phyloP scores from a whole-genome alignment of 1,140 invertebrate species.

The Thaumatotibia leucotreta region DNA sequence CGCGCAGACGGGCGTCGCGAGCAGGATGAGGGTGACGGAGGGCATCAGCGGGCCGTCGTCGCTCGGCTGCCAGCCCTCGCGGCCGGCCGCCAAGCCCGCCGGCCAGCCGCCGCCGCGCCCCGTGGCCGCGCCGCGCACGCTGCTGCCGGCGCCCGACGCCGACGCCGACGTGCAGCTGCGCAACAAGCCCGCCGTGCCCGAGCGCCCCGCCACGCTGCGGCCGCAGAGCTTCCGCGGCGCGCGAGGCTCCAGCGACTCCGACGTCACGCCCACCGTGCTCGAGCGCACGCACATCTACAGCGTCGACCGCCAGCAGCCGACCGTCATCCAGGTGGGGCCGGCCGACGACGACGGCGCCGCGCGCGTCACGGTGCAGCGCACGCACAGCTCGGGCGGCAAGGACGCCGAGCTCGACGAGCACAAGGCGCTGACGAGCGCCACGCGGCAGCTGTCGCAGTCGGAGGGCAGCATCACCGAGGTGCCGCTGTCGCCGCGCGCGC shows the following conservation, averaged over 20 bases:
- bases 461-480: constrained; percentile 69
- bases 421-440: constrained; percentile 49
- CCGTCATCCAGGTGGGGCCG: constrained; percentile 79
- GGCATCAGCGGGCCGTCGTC: constrained; percentile 40
- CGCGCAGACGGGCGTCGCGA: constrained; percentile 51
- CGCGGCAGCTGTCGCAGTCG: constrained; percentile 67
- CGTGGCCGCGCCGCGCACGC: constrained; percentile 77
- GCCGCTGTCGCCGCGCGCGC: constrained; percentile 46
- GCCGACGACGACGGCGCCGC: constrained; percentile 22
- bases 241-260: constrained; percentile 47
- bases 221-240: constrained; percentile 76
- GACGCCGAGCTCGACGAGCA: constrained; percentile 55
- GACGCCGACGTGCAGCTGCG: constrained; percentile 57
- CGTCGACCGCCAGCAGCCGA: constrained; percentile 83
- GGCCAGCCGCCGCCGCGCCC: constrained; percentile 58
- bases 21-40: constrained; percentile 53
- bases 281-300: constrained; percentile 82
- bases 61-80: constrained; percentile 27
- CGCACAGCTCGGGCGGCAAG: constrained; percentile 63
- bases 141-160: constrained; percentile 41
- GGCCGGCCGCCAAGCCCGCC: constrained; percentile 27
- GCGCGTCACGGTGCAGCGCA: constrained; percentile 53
- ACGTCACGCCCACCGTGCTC: constrained; percentile 69
- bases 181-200: constrained; percentile 83
- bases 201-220: constrained; percentile 82